Conservation (phyloP, 2,888 invertebrate species). For the Scaeva pyrastri region DNA sequence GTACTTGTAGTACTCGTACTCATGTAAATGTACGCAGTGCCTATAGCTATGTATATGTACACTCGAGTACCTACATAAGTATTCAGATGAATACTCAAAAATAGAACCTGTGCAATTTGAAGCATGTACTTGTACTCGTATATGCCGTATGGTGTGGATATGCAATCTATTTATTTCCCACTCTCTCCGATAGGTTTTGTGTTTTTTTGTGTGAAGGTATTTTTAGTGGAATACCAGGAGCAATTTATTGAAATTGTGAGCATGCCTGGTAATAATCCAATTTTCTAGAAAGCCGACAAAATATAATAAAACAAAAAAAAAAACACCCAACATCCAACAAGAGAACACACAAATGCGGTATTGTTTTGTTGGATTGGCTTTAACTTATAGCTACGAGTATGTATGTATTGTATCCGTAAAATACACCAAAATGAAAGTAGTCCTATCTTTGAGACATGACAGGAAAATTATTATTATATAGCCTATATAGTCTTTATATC, state of each 20-base stretch:
- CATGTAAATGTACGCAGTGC: constrained; percentile 22
- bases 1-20: neutral
- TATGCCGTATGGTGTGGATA: constrained; percentile 18
- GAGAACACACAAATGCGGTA: constrained; percentile 23
- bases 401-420: neutral
- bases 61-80: too few relatives aligned
- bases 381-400: neutral
- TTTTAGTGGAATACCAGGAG: constrained; percentile 61
- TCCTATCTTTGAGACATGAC: constrained; percentile 9
- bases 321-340: constrained; percentile 9
- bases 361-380: constrained; percentile 24
- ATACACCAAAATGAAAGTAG: neutral
- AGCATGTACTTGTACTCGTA: constrained; percentile 40
- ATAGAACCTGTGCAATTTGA: constrained; percentile 54
- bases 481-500: constrained; percentile 20
- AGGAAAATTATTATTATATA: constrained; percentile 43
- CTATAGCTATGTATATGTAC: neutral
- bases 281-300: constrained; percentile 30
- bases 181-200: constrained; percentile 8
- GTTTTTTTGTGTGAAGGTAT: constrained; percentile 20
- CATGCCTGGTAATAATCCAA: constrained; percentile 56
- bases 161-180: constrained; percentile 37
- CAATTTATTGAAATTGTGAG: constrained; percentile 54
- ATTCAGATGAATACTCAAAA: constrained; percentile 55
- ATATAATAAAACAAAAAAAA: neutral